Evolutionary conservation across 1,140 invertebrate genomes (phyloP).

Genomic region (Cephus cinctus): DNA sequence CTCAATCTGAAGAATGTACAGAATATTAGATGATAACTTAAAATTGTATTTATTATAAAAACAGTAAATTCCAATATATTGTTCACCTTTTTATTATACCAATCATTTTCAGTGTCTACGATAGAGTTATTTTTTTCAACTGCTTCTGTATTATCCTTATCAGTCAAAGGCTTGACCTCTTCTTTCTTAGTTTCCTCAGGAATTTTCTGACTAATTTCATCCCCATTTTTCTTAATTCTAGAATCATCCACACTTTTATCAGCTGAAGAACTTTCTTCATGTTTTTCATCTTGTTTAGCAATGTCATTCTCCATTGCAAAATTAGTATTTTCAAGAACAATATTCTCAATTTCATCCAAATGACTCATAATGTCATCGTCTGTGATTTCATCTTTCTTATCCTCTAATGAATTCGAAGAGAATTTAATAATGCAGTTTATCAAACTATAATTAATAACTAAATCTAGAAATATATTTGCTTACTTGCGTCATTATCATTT

Average conservation of each 20-base stretch:
- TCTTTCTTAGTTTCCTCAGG: background rate
- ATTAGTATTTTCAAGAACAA: slow-evolving; percentile 32
- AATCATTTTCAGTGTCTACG: slow-evolving; percentile 20
- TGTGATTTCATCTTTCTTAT: slow-evolving; percentile 26
- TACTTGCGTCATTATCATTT: too few species aligned
- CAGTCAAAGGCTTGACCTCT: background rate
- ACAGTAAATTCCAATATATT: slow-evolving; percentile 3
- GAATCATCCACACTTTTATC: slow-evolving; percentile 12
- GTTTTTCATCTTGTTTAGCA: slow-evolving; percentile 11
- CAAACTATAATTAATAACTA: too few species aligned
- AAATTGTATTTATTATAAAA: slow-evolving; percentile 6
- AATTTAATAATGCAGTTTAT: too few species aligned
- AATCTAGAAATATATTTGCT: too few species aligned
- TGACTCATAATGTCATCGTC: slow-evolving; percentile 46
- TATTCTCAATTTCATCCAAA: slow-evolving; percentile 46
- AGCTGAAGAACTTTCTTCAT: slow-evolving; percentile 22
- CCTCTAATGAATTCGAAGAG: slow-evolving; percentile 24
- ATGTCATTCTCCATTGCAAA: slow-evolving; percentile 25
- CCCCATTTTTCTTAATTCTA: slow-evolving; percentile 4
- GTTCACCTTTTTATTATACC: slow-evolving; percentile 35
- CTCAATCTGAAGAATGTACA: slow-evolving; percentile 27
- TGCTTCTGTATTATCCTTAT: background rate
- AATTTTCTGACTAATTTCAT: background rate
- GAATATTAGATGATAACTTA: background rate
- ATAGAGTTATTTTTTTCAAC: background rate